Percentiles rank a stretch among this genome's conserved stretches.
Evolutionary conservation across 2,888 invertebrate species (phyloP).

Genomic region (Noctua janthe): DNA sequence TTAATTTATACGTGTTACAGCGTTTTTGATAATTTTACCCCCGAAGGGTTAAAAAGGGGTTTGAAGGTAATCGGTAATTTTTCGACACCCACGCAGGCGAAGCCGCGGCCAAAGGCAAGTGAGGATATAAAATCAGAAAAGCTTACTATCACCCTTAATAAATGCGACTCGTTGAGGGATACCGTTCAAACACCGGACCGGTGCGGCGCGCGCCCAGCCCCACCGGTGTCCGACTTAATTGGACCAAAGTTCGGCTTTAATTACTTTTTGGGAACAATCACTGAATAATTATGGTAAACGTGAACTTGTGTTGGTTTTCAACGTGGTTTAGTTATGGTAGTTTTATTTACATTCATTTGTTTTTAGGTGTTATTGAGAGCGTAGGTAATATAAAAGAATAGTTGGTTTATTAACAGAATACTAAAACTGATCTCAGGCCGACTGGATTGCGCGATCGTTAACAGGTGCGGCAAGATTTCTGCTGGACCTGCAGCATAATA

Average conservation of each 20-base stretch:
- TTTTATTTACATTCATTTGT: neutral
- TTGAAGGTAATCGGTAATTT: too few species aligned
- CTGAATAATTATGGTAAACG: conserved; percentile 50
- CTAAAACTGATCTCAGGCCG: too few species aligned
- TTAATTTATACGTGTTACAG: too few species aligned
- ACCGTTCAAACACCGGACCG: conserved; percentile 40
- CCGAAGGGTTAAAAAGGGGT: too few species aligned
- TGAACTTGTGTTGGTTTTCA: conserved; percentile 18
- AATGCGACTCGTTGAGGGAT: conserved; percentile 31
- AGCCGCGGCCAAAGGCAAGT: too few species aligned
- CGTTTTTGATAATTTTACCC: too few species aligned
- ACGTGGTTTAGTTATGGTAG: neutral
- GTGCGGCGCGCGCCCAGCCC: conserved; percentile 37
- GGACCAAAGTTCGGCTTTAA: conserved; percentile 61
- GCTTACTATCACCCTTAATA: conserved; percentile 28
- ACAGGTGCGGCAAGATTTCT: too few species aligned
- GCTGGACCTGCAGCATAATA: too few species aligned
- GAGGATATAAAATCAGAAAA: neutral
- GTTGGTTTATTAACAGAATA: too few species aligned
- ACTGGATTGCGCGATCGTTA: too few species aligned
- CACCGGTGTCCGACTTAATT: conserved; percentile 62
- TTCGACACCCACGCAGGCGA: too few species aligned
- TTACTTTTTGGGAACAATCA: conserved; percentile 60
- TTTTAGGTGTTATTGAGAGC: neutral
- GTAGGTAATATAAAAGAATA: neutral